These are phyloP conservation scores for Heliconius charithonia DNA, from an alignment of 2,888 invertebrate genomes.

Conservation along the genomic window DNA sequence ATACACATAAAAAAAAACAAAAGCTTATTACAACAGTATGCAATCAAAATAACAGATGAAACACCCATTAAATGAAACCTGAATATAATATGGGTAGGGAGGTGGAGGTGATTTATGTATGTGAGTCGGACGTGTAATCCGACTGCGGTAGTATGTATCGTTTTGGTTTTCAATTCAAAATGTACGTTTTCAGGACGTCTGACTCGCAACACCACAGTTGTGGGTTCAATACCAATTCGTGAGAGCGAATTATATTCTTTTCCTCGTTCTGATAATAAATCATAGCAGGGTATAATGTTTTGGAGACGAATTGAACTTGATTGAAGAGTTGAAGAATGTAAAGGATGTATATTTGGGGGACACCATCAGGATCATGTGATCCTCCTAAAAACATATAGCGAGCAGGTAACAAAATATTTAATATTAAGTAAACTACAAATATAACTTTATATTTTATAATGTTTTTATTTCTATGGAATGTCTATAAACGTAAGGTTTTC, in stretches of 20 bases:
- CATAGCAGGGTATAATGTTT: too few species aligned
- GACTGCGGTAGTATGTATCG: not conserved
- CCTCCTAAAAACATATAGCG: too few species aligned
- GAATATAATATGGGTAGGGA: not conserved
- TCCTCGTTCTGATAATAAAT: not conserved
- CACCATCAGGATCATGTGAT: too few species aligned
- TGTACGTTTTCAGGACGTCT: not conserved
- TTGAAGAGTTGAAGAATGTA: too few species aligned
- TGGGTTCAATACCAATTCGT: not conserved
- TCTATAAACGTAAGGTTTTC: too few species aligned
- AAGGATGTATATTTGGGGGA: too few species aligned
- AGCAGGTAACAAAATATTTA: too few species aligned
- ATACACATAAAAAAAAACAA: not conserved
- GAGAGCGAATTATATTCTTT: not conserved
- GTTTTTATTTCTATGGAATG: too few species aligned
- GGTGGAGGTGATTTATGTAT: constrained; percentile 12
- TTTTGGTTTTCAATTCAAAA: not conserved
- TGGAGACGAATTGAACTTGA: too few species aligned
- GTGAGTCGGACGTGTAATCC: constrained; percentile 2
- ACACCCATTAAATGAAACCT: not conserved
- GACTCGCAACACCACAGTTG: not conserved
- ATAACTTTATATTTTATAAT: too few species aligned
- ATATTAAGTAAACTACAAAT: too few species aligned
- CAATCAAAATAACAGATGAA: constrained; percentile 11
- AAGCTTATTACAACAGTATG: constrained; percentile 11